Conservation (phyloP, 2,113 vertebrate species). For the Hoplias malabaricus region DNA sequence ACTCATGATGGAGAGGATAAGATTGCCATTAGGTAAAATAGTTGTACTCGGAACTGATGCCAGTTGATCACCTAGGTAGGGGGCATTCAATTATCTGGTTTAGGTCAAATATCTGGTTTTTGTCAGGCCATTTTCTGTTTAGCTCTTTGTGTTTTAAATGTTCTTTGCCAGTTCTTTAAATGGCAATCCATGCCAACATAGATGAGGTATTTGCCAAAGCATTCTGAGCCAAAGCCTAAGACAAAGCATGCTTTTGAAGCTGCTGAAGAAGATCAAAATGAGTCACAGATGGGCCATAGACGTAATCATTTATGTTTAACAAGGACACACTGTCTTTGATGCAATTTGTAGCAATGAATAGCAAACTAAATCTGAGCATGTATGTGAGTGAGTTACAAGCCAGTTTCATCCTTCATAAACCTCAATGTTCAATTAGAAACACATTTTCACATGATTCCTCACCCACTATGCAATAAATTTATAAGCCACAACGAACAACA, state of each 20-base stretch:
- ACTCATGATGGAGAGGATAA: not conserved
- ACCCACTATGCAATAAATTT: not conserved
- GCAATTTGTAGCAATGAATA: too few species aligned
- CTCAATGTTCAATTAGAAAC: not conserved
- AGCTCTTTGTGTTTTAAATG: not conserved
- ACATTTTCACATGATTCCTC: not conserved
- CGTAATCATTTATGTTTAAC: not conserved
- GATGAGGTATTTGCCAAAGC: not conserved
- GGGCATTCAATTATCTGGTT: not conserved
- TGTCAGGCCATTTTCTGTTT: not conserved
- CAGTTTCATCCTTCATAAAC: not conserved
- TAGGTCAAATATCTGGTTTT: not conserved
- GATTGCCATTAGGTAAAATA: not conserved
- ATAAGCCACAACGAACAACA: not conserved
- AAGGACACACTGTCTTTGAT: too few species aligned
- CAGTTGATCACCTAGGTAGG: not conserved
- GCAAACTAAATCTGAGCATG: too few species aligned
- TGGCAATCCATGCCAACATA: not conserved
- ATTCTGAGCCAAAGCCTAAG: not conserved
- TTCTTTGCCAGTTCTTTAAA: constrained; percentile 6
- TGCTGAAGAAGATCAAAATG: not conserved
- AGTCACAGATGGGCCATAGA: not conserved
- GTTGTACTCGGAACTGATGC: not conserved
- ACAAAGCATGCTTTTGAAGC: constrained; percentile 1
- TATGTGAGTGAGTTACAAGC: too few species aligned